These are phyloP conservation scores for Drosophila sordidapex DNA, from an alignment of 2,888 invertebrate species.

Conservation along the genomic window DNA sequence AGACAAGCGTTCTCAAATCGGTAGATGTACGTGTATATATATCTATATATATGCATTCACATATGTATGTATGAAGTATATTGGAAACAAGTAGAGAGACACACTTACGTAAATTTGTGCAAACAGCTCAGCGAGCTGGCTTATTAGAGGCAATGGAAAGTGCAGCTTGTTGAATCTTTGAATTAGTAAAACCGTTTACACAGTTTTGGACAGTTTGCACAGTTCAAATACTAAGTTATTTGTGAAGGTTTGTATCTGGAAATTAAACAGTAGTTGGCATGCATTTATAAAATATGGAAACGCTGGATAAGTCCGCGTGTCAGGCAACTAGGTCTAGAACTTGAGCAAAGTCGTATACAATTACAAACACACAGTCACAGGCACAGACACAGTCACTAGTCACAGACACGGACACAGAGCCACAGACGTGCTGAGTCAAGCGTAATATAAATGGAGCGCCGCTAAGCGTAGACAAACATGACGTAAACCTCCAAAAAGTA, in stretches of 20 bases:
- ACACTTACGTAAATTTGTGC: slow-evolving; percentile 69
- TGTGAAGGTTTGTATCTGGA: slow-evolving; percentile 17
- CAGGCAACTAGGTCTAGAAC: slow-evolving; percentile 16
- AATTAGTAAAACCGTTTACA: slow-evolving; percentile 32
- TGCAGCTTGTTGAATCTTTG: slow-evolving; percentile 60
- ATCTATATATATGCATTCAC: slow-evolving; percentile 18
- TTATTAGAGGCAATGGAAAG: slow-evolving; percentile 44
- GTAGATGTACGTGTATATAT: slow-evolving; percentile 7
- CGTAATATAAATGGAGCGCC: slow-evolving; percentile 39
- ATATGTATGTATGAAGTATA: slow-evolving; percentile 7
- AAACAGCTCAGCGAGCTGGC: slow-evolving; percentile 49
- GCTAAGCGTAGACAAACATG: slow-evolving; percentile 67
- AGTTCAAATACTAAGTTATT: slow-evolving; percentile 22
- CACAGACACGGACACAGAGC: slow-evolving; percentile 36
- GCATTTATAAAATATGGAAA: slow-evolving; percentile 48
- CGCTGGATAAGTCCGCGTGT: slow-evolving; percentile 24
- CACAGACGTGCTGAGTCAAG: slow-evolving; percentile 34
- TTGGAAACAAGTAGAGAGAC: slow-evolving; percentile 22
- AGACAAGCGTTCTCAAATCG: slow-evolving; percentile 22
- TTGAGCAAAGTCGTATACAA: slow-evolving; percentile 22
- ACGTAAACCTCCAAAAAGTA: slow-evolving; percentile 77
- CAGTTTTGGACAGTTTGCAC: slow-evolving; percentile 26
- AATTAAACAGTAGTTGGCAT: slow-evolving; percentile 50
- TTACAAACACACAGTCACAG: slow-evolving; percentile 27
- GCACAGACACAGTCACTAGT: slow-evolving; percentile 20